A percentile compares a stretch with the other conserved stretches of the same genome.
phyloP scores from a whole-genome alignment of 2,888 invertebrate genomes.

The Lasioglossum morio region DNA sequence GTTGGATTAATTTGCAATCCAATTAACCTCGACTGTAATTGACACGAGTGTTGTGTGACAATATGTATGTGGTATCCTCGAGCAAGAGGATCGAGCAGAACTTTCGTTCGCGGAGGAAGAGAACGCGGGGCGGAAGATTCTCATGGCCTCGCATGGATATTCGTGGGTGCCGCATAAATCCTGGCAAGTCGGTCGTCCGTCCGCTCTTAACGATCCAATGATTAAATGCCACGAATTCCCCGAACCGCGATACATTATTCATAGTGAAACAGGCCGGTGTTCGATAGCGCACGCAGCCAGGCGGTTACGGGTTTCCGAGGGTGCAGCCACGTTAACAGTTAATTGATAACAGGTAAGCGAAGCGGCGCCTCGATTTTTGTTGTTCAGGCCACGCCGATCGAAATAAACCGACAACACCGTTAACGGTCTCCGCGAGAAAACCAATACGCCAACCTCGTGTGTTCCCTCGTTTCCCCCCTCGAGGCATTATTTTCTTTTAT shows the following conservation, averaged over 20 bases:
- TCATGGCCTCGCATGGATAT: constrained; percentile 36
- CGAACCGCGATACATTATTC: constrained; percentile 68
- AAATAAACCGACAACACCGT: constrained; percentile 67
- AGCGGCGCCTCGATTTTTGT: constrained; percentile 65
- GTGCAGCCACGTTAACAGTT: constrained; percentile 68
- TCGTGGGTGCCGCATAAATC: constrained; percentile 50
- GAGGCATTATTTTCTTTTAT: not conserved
- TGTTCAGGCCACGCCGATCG: constrained; percentile 63
- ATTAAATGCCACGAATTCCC: constrained; percentile 63
- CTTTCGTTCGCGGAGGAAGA: not conserved
- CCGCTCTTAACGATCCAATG: constrained; percentile 58
- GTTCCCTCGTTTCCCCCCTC: constrained; percentile 1
- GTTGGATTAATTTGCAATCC: not conserved
- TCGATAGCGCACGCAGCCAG: constrained; percentile 55
- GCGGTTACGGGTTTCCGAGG: constrained; percentile 52
- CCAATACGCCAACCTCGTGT: constrained; percentile 50
- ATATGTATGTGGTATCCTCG: not conserved
- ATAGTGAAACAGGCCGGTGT: constrained; percentile 51
- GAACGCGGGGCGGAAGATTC: constrained; percentile 28
- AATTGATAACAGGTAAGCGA: constrained; percentile 71
- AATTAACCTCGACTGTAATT: not conserved
- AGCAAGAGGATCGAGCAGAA: not conserved
- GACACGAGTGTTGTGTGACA: not conserved
- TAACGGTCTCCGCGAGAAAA: constrained; percentile 68
- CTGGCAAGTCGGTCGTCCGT: constrained; percentile 49